These are phyloP conservation scores for Drosophila suzukii DNA, from an alignment of 1,140 invertebrate species.

Conservation along the genomic window DNA sequence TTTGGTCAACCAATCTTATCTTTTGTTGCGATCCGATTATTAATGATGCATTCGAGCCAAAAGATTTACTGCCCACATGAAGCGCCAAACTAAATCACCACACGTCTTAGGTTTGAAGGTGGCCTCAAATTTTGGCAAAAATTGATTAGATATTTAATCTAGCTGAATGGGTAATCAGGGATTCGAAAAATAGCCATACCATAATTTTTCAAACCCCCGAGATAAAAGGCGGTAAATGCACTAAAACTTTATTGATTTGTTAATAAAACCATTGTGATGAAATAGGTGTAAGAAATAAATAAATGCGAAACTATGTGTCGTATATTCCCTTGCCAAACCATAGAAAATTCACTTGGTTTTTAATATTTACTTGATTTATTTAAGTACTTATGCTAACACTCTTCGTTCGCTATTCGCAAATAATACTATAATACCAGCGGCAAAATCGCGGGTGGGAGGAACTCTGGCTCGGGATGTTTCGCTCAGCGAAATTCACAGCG, in stretches of 20 bases:
- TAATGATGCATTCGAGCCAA: constrained; percentile 1
- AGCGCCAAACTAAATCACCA: constrained; percentile 18
- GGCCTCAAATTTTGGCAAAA: constrained; percentile 9
- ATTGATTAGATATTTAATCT: constrained; percentile 31
- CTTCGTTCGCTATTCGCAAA: constrained; percentile 29
- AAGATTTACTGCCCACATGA: constrained; percentile 19
- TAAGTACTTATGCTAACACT: constrained; percentile 59
- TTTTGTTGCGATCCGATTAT: not conserved
- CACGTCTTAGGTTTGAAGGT: constrained; percentile 2
- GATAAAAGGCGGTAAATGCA: too few species aligned
- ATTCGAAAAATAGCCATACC: constrained; percentile 14
- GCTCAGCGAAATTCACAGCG: constrained; percentile 48
- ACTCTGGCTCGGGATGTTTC: constrained; percentile 29
- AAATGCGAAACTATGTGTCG: not conserved
- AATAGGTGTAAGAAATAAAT: not conserved
- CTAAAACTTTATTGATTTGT: too few species aligned
- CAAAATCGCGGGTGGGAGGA: constrained; percentile 33
- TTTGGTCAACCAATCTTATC: constrained; percentile 7
- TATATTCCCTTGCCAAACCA: not conserved
- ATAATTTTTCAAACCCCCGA: constrained; percentile 1
- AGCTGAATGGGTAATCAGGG: constrained; percentile 5
- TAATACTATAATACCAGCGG: constrained; percentile 67
- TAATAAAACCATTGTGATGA: not conserved
- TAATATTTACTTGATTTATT: constrained; percentile 45
- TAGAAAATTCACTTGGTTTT: not conserved